A percentile compares a stretch with the other conserved stretches of the same genome.
Conservation (phyloP, 2,888 invertebrate genomes). For the Mallateleia sp. region DNA sequence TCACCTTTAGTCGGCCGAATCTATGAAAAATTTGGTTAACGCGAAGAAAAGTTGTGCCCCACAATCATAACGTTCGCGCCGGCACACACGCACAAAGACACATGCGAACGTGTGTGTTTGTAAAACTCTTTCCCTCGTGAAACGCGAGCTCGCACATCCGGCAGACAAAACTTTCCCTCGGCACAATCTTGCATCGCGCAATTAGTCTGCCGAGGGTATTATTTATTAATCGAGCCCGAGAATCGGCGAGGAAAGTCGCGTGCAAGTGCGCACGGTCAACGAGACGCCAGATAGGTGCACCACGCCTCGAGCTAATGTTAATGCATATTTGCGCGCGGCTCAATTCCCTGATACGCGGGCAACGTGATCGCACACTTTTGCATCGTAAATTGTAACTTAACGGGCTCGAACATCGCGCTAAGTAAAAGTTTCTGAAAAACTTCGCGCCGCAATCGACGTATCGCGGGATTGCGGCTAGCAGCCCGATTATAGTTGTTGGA, state of each 20-base stretch:
- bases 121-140: constrained; percentile 31
- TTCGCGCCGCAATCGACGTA: constrained; percentile 51
- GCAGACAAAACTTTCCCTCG: constrained; percentile 73
- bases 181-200: constrained; percentile 70
- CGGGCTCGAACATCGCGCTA: constrained; percentile 59
- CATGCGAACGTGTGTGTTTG: neutral
- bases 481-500: constrained; percentile 27
- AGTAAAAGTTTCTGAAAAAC: constrained; percentile 59
- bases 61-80: neutral
- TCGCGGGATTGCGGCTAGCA: neutral
- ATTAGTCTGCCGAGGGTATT: constrained; percentile 74
- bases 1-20: too few species aligned
- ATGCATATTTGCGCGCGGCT: constrained; percentile 64
- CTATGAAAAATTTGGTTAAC: constrained; percentile 25
- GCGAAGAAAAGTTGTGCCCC: neutral
- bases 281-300: constrained; percentile 66
- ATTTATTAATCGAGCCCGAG: constrained; percentile 67
- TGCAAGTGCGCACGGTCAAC: constrained; percentile 67
- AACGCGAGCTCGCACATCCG: constrained; percentile 69
- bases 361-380: constrained; percentile 51
- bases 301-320: constrained; percentile 66
- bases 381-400: constrained; percentile 60
- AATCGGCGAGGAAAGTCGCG: constrained; percentile 71
- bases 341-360: constrained; percentile 58
- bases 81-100: neutral